phyloP scores from a whole-genome alignment of 2,797 vertebrate species.

The Microctenopoma lineatum region DNA sequence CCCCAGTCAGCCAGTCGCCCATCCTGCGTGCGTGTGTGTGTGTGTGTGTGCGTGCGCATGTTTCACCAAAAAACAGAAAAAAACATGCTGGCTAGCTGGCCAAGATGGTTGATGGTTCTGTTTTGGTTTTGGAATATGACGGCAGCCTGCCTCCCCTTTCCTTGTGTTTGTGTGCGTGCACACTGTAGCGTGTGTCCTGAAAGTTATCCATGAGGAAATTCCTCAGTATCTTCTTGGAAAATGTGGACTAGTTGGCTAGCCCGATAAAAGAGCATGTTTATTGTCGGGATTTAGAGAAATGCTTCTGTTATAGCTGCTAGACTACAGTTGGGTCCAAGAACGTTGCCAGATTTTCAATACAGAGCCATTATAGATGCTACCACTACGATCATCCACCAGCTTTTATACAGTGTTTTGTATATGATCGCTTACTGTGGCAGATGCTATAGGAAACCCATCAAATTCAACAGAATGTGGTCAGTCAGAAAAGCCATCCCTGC shows the following conservation, averaged over 20 bases:
- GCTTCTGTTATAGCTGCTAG: slow-evolving; percentile 61
- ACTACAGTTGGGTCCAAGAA: slow-evolving; percentile 46
- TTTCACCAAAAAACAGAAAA: slow-evolving; percentile 30
- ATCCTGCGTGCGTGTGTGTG: slow-evolving; percentile 43
- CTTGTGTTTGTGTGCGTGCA: slow-evolving; percentile 32
- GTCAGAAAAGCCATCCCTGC: slow-evolving; percentile 8
- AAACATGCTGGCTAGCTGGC: slow-evolving; percentile 43
- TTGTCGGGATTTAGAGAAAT: slow-evolving; percentile 62
- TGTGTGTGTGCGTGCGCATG: slow-evolving; percentile 15
- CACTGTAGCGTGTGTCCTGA: slow-evolving; percentile 44
- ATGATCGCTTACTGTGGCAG: slow-evolving; percentile 25
- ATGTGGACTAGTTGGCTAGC: slow-evolving; percentile 53
- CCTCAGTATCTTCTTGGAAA: slow-evolving; percentile 62
- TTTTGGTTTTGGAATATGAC: slow-evolving; percentile 71
- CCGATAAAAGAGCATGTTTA: slow-evolving; percentile 59
- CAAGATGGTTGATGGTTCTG: slow-evolving; percentile 74
- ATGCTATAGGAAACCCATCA: slow-evolving; percentile 19
- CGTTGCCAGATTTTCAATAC: slow-evolving; percentile 49
- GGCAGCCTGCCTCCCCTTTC: slow-evolving; percentile 59
- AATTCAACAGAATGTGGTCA: slow-evolving; percentile 15
- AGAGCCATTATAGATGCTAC: slow-evolving; percentile 17
- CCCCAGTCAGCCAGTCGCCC: slow-evolving; percentile 66
- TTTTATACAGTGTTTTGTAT: slow-evolving; percentile 13
- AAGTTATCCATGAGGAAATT: slow-evolving; percentile 56
- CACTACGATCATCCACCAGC: slow-evolving; percentile 13